Conservation (phyloP, 2,888 invertebrate species). For the Galerucella calmariensis region DNA sequence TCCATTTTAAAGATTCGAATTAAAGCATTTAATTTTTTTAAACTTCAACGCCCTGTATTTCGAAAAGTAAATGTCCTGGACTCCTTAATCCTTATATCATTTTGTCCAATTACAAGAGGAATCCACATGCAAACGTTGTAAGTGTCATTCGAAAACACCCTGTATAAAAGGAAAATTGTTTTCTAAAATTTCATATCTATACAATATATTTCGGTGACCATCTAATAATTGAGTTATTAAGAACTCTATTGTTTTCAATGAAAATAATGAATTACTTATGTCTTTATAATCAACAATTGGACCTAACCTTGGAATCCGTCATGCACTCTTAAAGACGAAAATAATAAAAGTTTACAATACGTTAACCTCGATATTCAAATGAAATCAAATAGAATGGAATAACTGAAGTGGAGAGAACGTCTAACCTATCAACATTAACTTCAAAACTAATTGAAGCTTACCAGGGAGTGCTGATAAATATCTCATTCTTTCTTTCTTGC, state of each 20-base stretch:
- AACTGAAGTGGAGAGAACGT: constrained; percentile 23
- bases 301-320: constrained; percentile 42
- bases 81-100: too few relatives aligned
- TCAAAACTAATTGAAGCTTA: constrained; percentile 13
- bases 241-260: not conserved
- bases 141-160: too few relatives aligned
- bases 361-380: constrained; percentile 40
- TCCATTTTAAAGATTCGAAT: too few relatives aligned
- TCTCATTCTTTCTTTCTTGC: not conserved
- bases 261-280: not conserved
- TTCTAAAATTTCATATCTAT: too few relatives aligned
- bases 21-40: too few relatives aligned
- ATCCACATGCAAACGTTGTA: too few relatives aligned
- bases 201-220: too few relatives aligned
- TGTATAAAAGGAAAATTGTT: too few relatives aligned
- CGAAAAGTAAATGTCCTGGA: too few relatives aligned
- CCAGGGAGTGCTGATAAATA: not conserved
- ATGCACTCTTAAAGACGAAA: constrained; percentile 45
- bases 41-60: too few relatives aligned
- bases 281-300: constrained; percentile 23
- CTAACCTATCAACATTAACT: constrained; percentile 21
- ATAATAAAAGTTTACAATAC: constrained; percentile 43
- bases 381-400: constrained; percentile 37
- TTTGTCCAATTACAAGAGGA: too few relatives aligned
- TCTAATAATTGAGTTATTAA: too few relatives aligned